Percentiles rank a stretch among this genome's conserved stretches.
phyloP scores from a whole-genome alignment of 2,113 vertebrate genomes.

The Columbina picui region DNA sequence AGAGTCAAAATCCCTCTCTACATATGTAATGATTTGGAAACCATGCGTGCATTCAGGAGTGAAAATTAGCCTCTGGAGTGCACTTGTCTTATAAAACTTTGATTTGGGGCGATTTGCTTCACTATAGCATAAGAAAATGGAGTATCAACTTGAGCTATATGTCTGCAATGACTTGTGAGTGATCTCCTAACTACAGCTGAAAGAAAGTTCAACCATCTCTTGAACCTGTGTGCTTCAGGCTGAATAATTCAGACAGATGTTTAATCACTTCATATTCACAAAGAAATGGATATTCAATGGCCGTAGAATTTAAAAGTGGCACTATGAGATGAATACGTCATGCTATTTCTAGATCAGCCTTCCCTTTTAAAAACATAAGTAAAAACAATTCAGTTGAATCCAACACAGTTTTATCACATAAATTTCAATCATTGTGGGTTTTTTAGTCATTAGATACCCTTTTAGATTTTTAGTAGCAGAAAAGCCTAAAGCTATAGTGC shows the following conservation, averaged over 20 bases:
- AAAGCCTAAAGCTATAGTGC: slow-evolving; percentile 9
- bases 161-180: slow-evolving; percentile 30
- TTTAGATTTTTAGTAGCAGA: slow-evolving; percentile 44
- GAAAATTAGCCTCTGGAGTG: slow-evolving; percentile 18
- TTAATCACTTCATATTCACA: slow-evolving; percentile 55
- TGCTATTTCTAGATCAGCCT: slow-evolving; percentile 15
- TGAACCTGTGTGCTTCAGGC: slow-evolving; percentile 40
- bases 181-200: slow-evolving; percentile 15
- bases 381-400: slow-evolving; percentile 55
- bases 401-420: slow-evolving; percentile 8
- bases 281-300: slow-evolving; percentile 61
- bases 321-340: not conserved
- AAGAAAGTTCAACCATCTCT: slow-evolving; percentile 50
- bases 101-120: slow-evolving; percentile 33
- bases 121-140: slow-evolving; percentile 30
- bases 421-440: not conserved
- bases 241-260: slow-evolving; percentile 62
- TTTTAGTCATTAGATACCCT: slow-evolving; percentile 33
- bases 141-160: not conserved
- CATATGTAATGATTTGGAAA: not conserved
- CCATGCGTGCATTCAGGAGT: not conserved
- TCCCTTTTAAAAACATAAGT: slow-evolving; percentile 26
- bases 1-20: not conserved
- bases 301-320: slow-evolving; percentile 22
- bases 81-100: slow-evolving; percentile 47